phyloP scores from a whole-genome alignment of 2,113 vertebrate species.

The Grus americana region DNA sequence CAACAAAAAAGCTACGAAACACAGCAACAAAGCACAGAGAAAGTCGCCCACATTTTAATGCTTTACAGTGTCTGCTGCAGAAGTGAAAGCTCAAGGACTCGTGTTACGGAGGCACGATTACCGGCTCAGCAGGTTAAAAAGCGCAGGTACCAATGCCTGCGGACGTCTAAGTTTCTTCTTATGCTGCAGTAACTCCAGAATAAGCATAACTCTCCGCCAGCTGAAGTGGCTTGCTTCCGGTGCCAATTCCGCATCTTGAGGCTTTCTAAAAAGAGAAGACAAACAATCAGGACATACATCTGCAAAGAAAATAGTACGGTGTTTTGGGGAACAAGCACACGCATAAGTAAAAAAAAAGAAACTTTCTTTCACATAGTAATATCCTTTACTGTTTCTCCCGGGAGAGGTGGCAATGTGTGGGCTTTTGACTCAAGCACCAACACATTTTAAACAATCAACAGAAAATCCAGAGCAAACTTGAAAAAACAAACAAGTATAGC shows the following conservation, averaged over 20 bases:
- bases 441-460: background rate
- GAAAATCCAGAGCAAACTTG: background rate
- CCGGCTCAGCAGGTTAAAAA: constrained; percentile 91
- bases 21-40: background rate
- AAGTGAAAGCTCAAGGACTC: background rate
- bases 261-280: constrained; percentile 75
- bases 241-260: constrained; percentile 51
- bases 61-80: background rate
- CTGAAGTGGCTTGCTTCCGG: constrained; percentile 70
- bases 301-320: background rate
- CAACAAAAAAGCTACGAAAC: background rate
- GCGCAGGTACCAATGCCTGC: constrained; percentile 82
- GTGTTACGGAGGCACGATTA: constrained; percentile 18
- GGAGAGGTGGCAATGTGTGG: background rate
- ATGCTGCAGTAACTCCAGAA: constrained; percentile 93
- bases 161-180: constrained; percentile 92
- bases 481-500: background rate
- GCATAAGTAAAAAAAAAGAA: background rate
- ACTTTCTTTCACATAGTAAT: background rate
- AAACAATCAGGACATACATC: background rate
- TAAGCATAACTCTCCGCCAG: constrained; percentile 89
- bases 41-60: accelerated
- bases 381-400: background rate
- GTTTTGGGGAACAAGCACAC: background rate
- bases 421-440: background rate